Conservation (phyloP, 2,113 vertebrate species). For the Pycnonotus jocosus region DNA sequence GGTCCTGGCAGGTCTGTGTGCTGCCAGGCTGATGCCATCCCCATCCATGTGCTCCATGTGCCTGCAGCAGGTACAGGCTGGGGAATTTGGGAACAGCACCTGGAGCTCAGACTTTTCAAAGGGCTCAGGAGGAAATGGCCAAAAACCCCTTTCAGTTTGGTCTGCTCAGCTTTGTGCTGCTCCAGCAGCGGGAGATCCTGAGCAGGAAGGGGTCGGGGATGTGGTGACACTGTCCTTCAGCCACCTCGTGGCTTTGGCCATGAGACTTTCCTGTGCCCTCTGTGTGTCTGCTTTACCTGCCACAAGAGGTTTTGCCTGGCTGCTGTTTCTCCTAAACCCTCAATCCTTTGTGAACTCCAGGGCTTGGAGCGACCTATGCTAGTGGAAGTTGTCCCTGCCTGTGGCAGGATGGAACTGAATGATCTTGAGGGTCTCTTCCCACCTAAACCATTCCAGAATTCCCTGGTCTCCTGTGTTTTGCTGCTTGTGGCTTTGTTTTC, state of each 20-base stretch:
- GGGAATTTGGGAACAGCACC: neutral
- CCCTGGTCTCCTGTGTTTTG: neutral
- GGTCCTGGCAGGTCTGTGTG: neutral
- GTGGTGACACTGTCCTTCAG: neutral
- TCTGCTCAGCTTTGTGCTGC: neutral
- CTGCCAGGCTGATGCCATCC: neutral
- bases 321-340: neutral
- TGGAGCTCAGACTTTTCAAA: neutral
- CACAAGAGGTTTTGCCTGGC: neutral
- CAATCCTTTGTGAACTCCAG: accelerated
- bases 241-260: accelerated
- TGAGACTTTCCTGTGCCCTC: neutral
- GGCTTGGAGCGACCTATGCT: neutral
- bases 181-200: accelerated
- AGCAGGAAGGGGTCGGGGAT: neutral
- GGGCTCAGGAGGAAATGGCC: neutral
- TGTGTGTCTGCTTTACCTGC: neutral
- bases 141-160: neutral
- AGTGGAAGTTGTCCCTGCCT: neutral
- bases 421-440: neutral
- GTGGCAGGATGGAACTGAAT: neutral
- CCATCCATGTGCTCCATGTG: accelerated
- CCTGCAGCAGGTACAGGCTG: accelerated
- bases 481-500: neutral
- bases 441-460: neutral